Evolutionary conservation across 2,113 vertebrate genomes (phyloP), one percentile per base, ranked within the genome.

Genomic region (Bombycilla garrulus): DNA sequence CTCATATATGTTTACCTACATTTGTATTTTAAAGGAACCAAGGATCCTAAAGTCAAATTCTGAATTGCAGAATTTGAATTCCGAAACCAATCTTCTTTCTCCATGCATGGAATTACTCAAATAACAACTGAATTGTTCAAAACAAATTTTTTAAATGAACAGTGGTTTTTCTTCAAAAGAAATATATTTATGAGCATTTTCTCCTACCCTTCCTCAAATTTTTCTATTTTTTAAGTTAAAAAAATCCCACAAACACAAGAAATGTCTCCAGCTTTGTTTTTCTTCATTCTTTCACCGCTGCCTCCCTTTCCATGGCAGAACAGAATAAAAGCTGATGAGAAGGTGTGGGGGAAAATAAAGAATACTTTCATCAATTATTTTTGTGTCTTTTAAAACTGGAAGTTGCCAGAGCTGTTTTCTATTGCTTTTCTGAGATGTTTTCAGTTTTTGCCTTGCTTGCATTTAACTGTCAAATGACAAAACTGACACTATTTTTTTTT

Each of bases 161-260:
- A 67, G 79, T 67, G 60, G 7, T 33, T 85, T 93, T 95, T 82
- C 64, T 85, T 86, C 76, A 83, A 86, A 92, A 88, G 38, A 83
- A 81, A 84, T 74, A 60, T 47, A 67, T 88, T 90, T 71, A 83
- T 35, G 25, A 86, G 33, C 16, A 76, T 84, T 94, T 90, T 84
- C 60, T 67, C 54, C 56, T 86, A 29, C 6, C 7, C 25, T 90
- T 70, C 61, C 38, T 85, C 57, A 65, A 61, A 5, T 58, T 78
- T 95, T 89, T 76, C 17, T 71, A 74, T 56, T 81, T 97, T 95
- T 91, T 74, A 36, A 79, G 16, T 62, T 13, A 65, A 83, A 83
- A 51, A 38, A 62, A 9, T 0, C 3, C 25, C 26, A 19, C 15
- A 89, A 82, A 89, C 20, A 7, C 16, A 84, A 90, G 23, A 64